Evolutionary conservation across 2,113 vertebrate genomes (phyloP), one percentile per base, ranked within the genome.

Genomic region (Carollia perspicillata): DNA sequence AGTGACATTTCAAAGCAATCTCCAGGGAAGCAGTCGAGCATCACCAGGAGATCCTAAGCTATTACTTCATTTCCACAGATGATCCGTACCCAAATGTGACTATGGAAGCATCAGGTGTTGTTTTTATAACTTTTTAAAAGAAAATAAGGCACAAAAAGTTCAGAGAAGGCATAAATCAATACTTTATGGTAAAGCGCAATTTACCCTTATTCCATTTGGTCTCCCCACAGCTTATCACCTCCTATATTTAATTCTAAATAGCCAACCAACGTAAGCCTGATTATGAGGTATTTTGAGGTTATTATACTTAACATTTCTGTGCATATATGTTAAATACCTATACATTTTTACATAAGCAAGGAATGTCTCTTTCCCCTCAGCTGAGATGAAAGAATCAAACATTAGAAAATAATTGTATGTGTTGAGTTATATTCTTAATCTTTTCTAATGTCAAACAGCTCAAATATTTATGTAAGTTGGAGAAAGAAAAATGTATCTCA

Each of bases 1-100:
- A 83, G 88, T 91, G 95, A 72, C 84, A 86, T 93, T 97, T 96
- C 84, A 94, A 93, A 96, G 94, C 69, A 93, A 77, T 72, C 85
- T 95, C 89, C 5, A 87, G 94, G 95, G 90, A 86, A 3, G 5
- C n/a, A 8, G 30, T 92, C 58, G 17, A 51, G 47, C 71, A 58
- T 17, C 88, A 65, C 35, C 8, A 86, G 26, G 89, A 72, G 35
- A 63, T 72, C n/a, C n/a, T 81, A 95, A 77, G 74, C 18, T 91
- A 86, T 86, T 44, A 28, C 58, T 95, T 23, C 58, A 71, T 30
- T 51, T 80, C 10, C 71, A 84, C 26, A 90, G 75, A 69, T 90
- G 89, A 88, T 63, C 71, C 10, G 23, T 58, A 93, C 47, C 11
- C 28, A 68, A 40, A 74, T 69, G 40, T 74, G 77, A 83, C 87